Evolutionary conservation across 1,140 invertebrate species (phyloP), one percentile per base, ranked within the genome.

Genomic region (Macrosteles quadrilineatus): DNA sequence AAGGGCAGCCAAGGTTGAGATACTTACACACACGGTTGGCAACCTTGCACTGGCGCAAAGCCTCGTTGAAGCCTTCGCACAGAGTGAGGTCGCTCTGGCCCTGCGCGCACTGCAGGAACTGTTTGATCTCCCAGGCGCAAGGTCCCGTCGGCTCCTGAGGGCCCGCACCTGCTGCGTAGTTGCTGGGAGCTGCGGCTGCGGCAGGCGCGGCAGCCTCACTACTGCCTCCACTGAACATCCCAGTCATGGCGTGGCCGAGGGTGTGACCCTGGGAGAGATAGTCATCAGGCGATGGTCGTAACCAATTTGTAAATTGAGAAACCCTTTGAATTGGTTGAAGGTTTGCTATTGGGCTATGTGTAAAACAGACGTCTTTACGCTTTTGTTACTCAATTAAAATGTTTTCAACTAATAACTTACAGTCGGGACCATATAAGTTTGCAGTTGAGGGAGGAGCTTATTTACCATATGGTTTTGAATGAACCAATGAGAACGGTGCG

Each of bases 31-130:
- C 71, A 85, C 84, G 74, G 67, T 85, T 79, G 57, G 76, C 71
- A 71, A 74, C 73, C 84, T 93, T 93, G 90, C 95, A 97, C 79
- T 96, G 93, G 74, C 93, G 89, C 71, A 97, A 83, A 67, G 93
- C 94, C 81, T 97, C 93, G 79, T 96, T 97, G 81, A 97, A 97
- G 53, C 94, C 95, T 76, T 95, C 90, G 78, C 95, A 97, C 1
- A 97, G 85, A 2, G 87, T 86, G 6, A 97, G 79, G 80, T 97
- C 95, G 31, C 86, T 85, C 77, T 96, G 93, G 50, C 88, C 88
- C 76, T 94, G 87, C 57, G 94, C 93, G 78, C 94, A 96, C 73
- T 95, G 87, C 19, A 97, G 81, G 82, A 96, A 96, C 78, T 96
- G 93, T 75, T 91, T 91, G 43, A 96, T 87, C 81, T 96, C 94